Base-by-base conservation (phyloP, 2,888 invertebrate genomes). In the Alloscopus bannaensis region DNA sequence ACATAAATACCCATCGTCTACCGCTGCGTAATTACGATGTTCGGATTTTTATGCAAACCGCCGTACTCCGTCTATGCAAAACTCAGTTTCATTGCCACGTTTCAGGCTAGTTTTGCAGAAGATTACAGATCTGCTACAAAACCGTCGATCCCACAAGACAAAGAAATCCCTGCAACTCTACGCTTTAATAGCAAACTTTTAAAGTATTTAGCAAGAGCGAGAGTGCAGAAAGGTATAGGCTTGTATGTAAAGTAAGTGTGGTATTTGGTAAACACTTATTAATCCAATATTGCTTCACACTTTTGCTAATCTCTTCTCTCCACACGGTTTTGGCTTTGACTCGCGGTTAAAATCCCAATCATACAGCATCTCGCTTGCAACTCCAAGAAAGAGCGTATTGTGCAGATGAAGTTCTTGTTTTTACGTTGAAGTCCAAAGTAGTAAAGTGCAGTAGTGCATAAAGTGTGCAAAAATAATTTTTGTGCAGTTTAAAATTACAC, bases 361-460 rank as follows among this genome's bases (percentile, higher is more conserved):
- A n/a, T n/a, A n/a, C n/a, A n/a, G n/a, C n/a, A 62, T 28, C 20
- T 8, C 20, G 22, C 42, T 62, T 62, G 40, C 62, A 20, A 18
- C 42, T 60, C 3, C 20, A 59, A 20, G 18, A 29, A 16, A 36
- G 11, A n/a, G 52, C 50, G 18, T n/a, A n/a, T 11, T 11, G 20
- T 50, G 18, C 24, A 52, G 52, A 18, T 13, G 22, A 16, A 47
- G 11, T 16, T 24, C n/a, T 22, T 52, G 60, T 31, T 59, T 42
- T 26, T 42, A 13, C 31, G 59, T 28, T 2, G 59, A 29, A 11
- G 59, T 2, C 22, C 11, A 28, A 36, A 31, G 22, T 42, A 57
- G 57, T 65, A 45, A 70, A 70, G 62, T 77, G 62, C 70, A 77
- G 60, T 45, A 62, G 77, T 77, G 77, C 77, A 69, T 70, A 77